Evolutionary conservation across 35 echinoderm and acorn worm genomes (phyloP).

Genomic region (Holothuria glaberrima): DNA sequence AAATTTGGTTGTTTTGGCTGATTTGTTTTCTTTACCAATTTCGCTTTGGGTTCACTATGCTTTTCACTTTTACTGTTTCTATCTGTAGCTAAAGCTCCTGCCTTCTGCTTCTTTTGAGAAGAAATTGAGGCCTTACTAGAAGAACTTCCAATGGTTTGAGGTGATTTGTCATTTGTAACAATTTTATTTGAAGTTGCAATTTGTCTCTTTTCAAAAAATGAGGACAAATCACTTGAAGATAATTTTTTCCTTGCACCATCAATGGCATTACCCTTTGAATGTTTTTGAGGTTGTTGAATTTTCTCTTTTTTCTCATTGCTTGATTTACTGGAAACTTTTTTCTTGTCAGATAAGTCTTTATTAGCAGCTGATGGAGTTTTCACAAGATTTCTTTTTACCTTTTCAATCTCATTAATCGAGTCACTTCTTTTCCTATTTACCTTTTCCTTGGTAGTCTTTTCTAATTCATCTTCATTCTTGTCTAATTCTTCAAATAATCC

Average conservation of each 20-base stretch:
- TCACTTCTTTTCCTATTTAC: not conserved
- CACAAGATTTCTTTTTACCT: not conserved
- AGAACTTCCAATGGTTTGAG: too few species aligned
- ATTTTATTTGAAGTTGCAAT: too few species aligned
- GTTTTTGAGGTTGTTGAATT: not conserved
- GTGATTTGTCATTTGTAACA: too few species aligned
- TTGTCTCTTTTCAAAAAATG: conserved; percentile 28
- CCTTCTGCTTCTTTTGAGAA: too few species aligned
- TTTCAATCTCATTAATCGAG: not conserved
- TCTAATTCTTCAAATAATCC: not conserved
- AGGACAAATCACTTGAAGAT: conserved; percentile 34
- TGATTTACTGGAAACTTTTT: not conserved
- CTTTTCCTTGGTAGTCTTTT: not conserved
- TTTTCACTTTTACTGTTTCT: too few species aligned
- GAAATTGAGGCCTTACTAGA: too few species aligned
- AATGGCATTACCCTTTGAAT: not conserved
- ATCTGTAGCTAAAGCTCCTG: too few species aligned
- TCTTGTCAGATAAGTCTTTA: not conserved
- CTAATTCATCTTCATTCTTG: not conserved
- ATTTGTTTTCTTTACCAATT: too few species aligned
- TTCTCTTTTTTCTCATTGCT: not conserved
- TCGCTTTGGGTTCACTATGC: too few species aligned
- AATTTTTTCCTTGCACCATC: not conserved
- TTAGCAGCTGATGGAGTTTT: not conserved
- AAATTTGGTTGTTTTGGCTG: too few species aligned